Conservation (phyloP, 2,113 vertebrate species). For the Marmota flaviventris region DNA sequence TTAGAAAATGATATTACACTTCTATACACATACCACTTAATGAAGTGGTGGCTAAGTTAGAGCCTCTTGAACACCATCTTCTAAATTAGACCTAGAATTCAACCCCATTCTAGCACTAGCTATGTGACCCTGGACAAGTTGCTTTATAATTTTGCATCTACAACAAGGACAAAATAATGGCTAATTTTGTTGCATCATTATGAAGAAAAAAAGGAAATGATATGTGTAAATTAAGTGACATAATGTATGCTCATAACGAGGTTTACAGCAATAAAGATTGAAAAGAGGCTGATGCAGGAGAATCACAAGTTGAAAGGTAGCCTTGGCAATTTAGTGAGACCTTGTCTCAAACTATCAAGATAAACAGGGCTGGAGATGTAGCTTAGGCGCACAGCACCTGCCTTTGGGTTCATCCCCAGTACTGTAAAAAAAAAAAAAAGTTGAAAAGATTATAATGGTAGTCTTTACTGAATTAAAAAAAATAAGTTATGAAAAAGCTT, state of each 20-base stretch:
- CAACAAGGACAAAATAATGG: not conserved
- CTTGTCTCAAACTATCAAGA: not conserved
- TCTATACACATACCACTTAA: not conserved
- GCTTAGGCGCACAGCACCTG: not conserved
- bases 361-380: not conserved
- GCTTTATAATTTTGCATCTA: slow-evolving; percentile 7
- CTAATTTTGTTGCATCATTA: not conserved
- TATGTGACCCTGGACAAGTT: not conserved
- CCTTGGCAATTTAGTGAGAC: not conserved
- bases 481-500: not conserved
- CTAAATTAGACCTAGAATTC: slow-evolving; percentile 3
- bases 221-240: not conserved
- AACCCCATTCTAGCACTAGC: not conserved
- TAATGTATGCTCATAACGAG: not conserved
- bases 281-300: not conserved
- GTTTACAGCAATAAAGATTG: not conserved
- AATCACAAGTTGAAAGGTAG: not conserved
- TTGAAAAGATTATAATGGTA: not conserved
- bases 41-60: not conserved
- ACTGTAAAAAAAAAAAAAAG: not conserved
- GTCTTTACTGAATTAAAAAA: slow-evolving; percentile 32
- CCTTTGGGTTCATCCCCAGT: not conserved
- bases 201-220: not conserved
- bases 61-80: not conserved
- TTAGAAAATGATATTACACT: not conserved